These are phyloP conservation scores for Aricia agestis DNA, from an alignment of 1,140 invertebrate genomes.

Conservation along the genomic window DNA sequence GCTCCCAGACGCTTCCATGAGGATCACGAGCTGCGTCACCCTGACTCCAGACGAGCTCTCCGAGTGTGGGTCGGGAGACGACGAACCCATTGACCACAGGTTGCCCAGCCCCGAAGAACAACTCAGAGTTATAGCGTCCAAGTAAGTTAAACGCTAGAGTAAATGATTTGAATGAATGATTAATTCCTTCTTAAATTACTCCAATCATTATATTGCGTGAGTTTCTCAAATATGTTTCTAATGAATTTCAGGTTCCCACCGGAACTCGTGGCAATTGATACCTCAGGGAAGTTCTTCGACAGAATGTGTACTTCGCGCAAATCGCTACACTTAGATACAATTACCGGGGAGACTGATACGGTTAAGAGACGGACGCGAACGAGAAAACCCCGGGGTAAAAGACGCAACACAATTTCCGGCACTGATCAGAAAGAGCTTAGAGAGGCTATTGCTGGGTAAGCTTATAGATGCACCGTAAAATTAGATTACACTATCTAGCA, in stretches of 20 bases:
- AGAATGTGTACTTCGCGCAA: slow-evolving; percentile 89
- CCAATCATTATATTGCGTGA: not conserved
- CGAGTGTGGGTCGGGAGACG: slow-evolving; percentile 77
- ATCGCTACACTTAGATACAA: slow-evolving; percentile 82
- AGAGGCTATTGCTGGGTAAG: slow-evolving; percentile 86
- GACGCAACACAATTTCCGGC: slow-evolving; percentile 92
- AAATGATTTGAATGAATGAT: too few relatives aligned
- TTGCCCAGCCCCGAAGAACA: slow-evolving; percentile 90
- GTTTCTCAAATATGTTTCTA: not conserved
- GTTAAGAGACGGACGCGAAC: slow-evolving; percentile 84
- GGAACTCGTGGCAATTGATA: slow-evolving; percentile 90
- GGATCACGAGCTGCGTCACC: slow-evolving; percentile 69
- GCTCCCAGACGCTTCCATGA: slow-evolving; percentile 82
- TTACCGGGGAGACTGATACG: slow-evolving; percentile 74
- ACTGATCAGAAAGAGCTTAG: slow-evolving; percentile 91
- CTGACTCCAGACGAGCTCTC: slow-evolving; percentile 73
- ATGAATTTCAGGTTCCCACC: slow-evolving; percentile 84
- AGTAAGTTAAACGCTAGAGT: slow-evolving; percentile 75
- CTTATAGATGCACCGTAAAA: slow-evolving; percentile 70
- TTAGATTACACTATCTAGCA: slow-evolving; percentile 57
- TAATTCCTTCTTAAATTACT: too few relatives aligned
- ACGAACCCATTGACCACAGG: slow-evolving; percentile 86
- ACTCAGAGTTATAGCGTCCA: slow-evolving; percentile 85
- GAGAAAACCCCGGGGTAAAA: slow-evolving; percentile 85
- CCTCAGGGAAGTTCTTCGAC: slow-evolving; percentile 89